Percentiles rank a stretch among this genome's conserved stretches.
Conservation (phyloP, 1,140 invertebrate genomes). For the Globodera ellingtonae region DNA sequence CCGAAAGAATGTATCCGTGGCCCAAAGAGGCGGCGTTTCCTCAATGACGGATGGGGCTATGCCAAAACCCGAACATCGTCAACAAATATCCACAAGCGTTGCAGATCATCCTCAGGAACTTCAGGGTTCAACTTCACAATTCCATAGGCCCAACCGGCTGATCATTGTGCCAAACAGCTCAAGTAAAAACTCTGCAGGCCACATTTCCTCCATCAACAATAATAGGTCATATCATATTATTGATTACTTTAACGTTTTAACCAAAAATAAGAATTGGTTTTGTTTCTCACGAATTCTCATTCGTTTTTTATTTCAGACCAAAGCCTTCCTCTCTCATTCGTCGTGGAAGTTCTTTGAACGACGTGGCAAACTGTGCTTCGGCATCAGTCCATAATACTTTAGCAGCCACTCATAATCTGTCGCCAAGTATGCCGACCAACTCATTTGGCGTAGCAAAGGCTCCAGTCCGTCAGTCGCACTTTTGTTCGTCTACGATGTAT, state of each 20-base stretch:
- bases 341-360: slow-evolving; percentile 25
- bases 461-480: not conserved
- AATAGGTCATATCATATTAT: not conserved
- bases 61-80: not conserved
- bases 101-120: not conserved
- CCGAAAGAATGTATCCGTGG: not conserved
- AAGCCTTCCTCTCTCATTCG: not conserved
- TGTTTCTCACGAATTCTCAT: too few relatives aligned
- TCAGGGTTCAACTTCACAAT: not conserved
- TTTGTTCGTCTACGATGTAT: slow-evolving; percentile 1
- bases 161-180: not conserved
- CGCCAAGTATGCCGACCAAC: not conserved
- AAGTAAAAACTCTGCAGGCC: not conserved
- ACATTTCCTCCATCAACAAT: not conserved
- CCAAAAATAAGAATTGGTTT: too few relatives aligned
- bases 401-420: not conserved
- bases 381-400: not conserved
- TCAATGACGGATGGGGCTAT: not conserved
- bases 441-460: slow-evolving; percentile 1
- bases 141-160: not conserved
- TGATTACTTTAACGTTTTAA: too few relatives aligned
- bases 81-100: not conserved
- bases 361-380: slow-evolving; percentile 14
- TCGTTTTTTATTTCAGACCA: not conserved
- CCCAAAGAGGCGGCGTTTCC: not conserved